Conservation (phyloP, 1,140 invertebrate genomes). For the Eulimnadia texana region DNA sequence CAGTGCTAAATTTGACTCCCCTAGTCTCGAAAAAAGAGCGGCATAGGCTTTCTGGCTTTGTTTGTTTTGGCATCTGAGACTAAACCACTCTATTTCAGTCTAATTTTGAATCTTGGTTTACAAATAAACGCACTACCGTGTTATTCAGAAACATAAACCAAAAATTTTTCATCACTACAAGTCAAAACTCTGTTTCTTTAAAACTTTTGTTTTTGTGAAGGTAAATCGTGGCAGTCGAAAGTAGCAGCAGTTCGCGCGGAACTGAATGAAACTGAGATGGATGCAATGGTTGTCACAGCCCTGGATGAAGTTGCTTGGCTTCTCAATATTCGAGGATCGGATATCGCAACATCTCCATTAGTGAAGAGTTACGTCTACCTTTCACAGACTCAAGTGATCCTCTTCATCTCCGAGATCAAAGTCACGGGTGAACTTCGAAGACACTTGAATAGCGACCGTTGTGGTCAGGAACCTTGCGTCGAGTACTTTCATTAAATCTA, state of each 20-base stretch:
- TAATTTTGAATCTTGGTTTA: no score
- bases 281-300: slow-evolving; percentile 70
- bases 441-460: slow-evolving; percentile 22
- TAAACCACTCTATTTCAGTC: no score
- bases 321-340: slow-evolving; percentile 82
- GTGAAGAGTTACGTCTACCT: slow-evolving; percentile 63
- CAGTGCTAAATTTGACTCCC: no score
- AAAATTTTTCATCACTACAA: no score
- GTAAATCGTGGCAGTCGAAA: slow-evolving; percentile 55
- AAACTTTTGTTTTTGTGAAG: no score
- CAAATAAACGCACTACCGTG: no score
- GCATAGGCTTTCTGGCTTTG: no score
- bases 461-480: slow-evolving; percentile 7
- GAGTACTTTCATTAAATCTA: slow-evolving; percentile 15
- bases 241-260: slow-evolving; percentile 46
- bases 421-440: slow-evolving; percentile 25
- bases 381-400: slow-evolving; percentile 27
- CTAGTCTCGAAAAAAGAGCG: no score
- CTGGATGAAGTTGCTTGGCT: slow-evolving; percentile 89
- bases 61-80: no score
- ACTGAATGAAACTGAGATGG: slow-evolving; percentile 45
- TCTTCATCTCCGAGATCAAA: slow-evolving; percentile 38
- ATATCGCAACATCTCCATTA: slow-evolving; percentile 76
- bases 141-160: no score
- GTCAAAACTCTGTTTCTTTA: no score